Percentiles rank a stretch among this genome's conserved stretches.
phyloP scores from a whole-genome alignment of 1,140 invertebrate species.

The Eubasilissa regina region DNA sequence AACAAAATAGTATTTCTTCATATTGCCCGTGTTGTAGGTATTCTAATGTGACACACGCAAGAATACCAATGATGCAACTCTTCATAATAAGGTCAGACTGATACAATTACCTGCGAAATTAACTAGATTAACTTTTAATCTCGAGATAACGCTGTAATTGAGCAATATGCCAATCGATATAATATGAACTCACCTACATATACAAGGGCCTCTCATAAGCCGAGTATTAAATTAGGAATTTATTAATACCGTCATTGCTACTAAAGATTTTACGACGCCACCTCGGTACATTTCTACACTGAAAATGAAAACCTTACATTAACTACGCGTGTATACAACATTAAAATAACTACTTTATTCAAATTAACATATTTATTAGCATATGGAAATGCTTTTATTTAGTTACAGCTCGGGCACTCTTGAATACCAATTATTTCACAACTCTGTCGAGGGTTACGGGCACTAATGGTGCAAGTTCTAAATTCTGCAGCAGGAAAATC shows the following conservation, averaged over 20 bases:
- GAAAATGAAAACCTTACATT: neutral
- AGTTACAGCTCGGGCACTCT: too few relatives aligned
- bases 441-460: too few relatives aligned
- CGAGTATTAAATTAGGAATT: neutral
- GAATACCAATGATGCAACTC: constrained; percentile 17
- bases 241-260: neutral
- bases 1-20: neutral
- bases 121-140: constrained; percentile 29
- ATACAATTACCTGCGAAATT: constrained; percentile 26
- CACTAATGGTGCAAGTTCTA: too few relatives aligned
- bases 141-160: constrained; percentile 6
- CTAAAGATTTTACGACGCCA: constrained; percentile 12
- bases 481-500: too few relatives aligned
- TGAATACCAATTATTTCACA: too few relatives aligned
- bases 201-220: neutral
- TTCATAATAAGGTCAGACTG: constrained; percentile 15
- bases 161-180: constrained; percentile 24
- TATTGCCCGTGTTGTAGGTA: neutral
- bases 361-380: too few relatives aligned
- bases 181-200: constrained; percentile 8
- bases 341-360: too few relatives aligned
- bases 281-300: neutral
- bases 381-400: too few relatives aligned
- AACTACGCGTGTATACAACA: too few relatives aligned
- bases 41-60: constrained; percentile 33